These are phyloP conservation scores for Hemicentrotus pulcherrimus DNA, from an alignment of 35 echinoderm and acorn worm species.

Conservation along the genomic window DNA sequence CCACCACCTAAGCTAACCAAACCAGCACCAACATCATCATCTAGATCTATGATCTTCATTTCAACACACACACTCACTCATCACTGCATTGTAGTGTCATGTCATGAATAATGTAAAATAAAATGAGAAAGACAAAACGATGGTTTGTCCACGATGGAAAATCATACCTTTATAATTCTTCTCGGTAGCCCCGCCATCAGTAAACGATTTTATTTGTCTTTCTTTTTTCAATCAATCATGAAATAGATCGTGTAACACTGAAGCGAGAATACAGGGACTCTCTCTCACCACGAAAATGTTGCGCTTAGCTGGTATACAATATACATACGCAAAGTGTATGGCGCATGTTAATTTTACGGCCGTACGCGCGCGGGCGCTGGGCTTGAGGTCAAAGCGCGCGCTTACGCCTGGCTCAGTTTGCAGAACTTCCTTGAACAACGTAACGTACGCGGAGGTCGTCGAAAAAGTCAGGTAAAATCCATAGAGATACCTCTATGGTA, in stretches of 20 bases:
- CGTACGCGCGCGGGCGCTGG: no score
- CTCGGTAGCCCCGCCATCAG: constrained; percentile 60
- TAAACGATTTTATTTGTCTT: background rate
- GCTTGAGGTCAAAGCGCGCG: no score
- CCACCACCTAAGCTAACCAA: no score
- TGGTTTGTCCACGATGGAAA: background rate
- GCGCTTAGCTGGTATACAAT: background rate
- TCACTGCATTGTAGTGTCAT: background rate
- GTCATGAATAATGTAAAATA: background rate
- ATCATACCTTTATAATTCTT: constrained; percentile 70
- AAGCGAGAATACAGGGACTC: background rate
- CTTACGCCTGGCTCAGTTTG: no score
- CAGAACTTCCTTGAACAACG: no score
- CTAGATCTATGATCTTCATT: no score
- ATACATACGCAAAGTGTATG: no score
- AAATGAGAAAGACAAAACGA: background rate
- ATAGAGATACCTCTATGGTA: no score
- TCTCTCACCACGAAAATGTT: background rate
- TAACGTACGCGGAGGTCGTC: background rate
- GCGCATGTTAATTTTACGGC: no score
- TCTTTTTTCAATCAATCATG: constrained; percentile 5
- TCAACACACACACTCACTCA: no score
- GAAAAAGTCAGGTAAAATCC: background rate
- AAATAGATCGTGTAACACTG: background rate
- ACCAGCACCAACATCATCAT: no score